Base-by-base conservation (phyloP, 2,113 vertebrate genomes). In the Thamnaconus septentrionalis region DNA sequence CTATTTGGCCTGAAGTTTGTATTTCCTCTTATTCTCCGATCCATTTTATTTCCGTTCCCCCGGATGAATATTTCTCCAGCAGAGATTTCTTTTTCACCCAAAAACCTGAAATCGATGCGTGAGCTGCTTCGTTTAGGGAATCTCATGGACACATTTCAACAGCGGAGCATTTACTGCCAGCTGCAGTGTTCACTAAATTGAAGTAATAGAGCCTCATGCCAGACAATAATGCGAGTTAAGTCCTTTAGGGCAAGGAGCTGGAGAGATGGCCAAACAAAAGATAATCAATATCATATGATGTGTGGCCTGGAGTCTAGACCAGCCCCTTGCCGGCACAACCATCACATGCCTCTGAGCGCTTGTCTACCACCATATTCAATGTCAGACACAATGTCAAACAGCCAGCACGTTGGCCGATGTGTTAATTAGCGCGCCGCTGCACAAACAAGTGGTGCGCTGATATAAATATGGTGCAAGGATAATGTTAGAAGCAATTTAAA, bases 281-380 rank as follows among this genome's bases (percentile, higher is more conserved):
- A 89, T 87, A 90, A 91, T 91, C 90, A 91, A 91, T 91, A 90
- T 89, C 88, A 86, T 86, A 85, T 87, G 86, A 66, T 86, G 80
- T 76, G 83, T 87, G 71, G 87, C 86, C 88, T 56, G 71, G 78
- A 82, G 90, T 88, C 87, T 76, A 85, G 85, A 86, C 82, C 69
- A 71, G 82, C 79, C 83, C 78, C 72, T 75, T 62, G 41, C 66
- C 41, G 31, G 70, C 76, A 54, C 70, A 61, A 83, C 71, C 82
- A 85, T 85, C 87, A 78, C 83, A 90, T 87, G 84, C 82, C 84
- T 87, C 79, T 75, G 79, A 87, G 85, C 80, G 48, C 1, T 77
- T 73, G 79, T 87, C 85, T 83, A 78, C 68, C 74, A 52, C 76
- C 67, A 42, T 45, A 83, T 73, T 79, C 85, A 90, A 88, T 88